Evolutionary conservation across 1,140 invertebrate species (phyloP), one percentile per base, ranked within the genome.

Genomic region (Homalodisca vitripennis): DNA sequence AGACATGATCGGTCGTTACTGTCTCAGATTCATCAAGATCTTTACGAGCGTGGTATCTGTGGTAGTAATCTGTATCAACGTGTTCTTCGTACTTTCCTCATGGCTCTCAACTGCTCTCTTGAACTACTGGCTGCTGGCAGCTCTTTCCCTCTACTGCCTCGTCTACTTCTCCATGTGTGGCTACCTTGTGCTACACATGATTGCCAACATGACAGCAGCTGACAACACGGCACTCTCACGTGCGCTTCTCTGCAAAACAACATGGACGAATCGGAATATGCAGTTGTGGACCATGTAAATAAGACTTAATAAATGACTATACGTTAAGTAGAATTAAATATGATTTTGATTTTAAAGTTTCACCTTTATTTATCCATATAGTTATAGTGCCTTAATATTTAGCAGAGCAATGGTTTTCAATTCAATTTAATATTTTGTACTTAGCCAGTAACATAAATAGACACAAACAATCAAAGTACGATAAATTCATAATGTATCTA

Each of bases 11-110:
- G n/a, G n/a, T n/a, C n/a, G n/a, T n/a, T n/a, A n/a, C n/a, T n/a
- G n/a, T 82, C 84, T 72, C 77, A 91, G 89, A 71, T 80, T 79
- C 22, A 91, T 87, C 74, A 92, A 89, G 79, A 79, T 89, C 17
- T 78, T 90, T 20, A 81, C 91, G 0, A 85, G 85, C 34, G 30
- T 86, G 0, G 78, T 94, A 20, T 89, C 90, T 6, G 74, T 87
- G 10, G 76, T 90, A 24, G 89, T 95, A 0, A 92, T 95, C 75
- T 78, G 76, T 12, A 93, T 96, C 71, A 95, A 96, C 77, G 83
- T 93, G 60, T 94, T 88, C 77, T 94, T 95, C 78, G 90, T 94
- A 3, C 14, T 22, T 20, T 12, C 48, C 17, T 51, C 48, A 51
- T 3, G 3, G 3, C n/a, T 51, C n/a, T 51, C 48, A 14, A 22